Base-by-base conservation (phyloP, 1,140 invertebrate genomes). In the Drosophila serrata region DNA sequence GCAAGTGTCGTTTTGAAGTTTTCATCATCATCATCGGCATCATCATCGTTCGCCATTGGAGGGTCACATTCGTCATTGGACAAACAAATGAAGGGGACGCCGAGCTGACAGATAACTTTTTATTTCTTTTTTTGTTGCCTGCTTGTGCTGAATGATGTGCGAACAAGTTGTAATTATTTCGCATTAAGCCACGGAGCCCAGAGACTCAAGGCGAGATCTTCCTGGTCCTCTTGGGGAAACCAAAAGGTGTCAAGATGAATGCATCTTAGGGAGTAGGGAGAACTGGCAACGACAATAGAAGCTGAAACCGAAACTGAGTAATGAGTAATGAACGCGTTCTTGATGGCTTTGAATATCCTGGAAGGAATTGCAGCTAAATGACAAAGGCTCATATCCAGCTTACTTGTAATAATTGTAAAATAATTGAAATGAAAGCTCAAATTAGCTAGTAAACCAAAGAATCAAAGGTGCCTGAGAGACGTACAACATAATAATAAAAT, bases 141-240 rank as follows among this genome's bases (percentile, higher is more conserved):
- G 29, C 61, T 42, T 67, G 53, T 48, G 49, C 45, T 88, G 84
- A 87, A 82, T 87, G 82, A 88, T 88, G 82, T 88, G 82, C 82
- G 84, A 87, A 87, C 82, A 87, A 87, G 80, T 88, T 87, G 82
- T 88, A 87, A 87, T 87, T 87, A 88, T 87, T 87, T 88, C 69
- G 75, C 82, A 86, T 86, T 86, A 86, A 82, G 63, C 63, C 70
- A 49, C 27, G 53, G 69, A 67, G 40, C 40, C 46, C 48, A 60
- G 64, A n/a, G 8, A 13, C 51, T 37, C 19, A 55, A 37, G 51
- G 33, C 37, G 19, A 43, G 9, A 11, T 49, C 39, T 24, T 42
- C 11, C 9, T 27, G 29, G 7, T 46, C 15, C 22, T 27, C 45
- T 51, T 33, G 13, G 31, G 37, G 13, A 29, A 57, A 27, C 31